Evolutionary conservation across 1,140 invertebrate species (phyloP), one percentile per base, ranked within the genome.

Genomic region (Penaeus vannamei): DNA sequence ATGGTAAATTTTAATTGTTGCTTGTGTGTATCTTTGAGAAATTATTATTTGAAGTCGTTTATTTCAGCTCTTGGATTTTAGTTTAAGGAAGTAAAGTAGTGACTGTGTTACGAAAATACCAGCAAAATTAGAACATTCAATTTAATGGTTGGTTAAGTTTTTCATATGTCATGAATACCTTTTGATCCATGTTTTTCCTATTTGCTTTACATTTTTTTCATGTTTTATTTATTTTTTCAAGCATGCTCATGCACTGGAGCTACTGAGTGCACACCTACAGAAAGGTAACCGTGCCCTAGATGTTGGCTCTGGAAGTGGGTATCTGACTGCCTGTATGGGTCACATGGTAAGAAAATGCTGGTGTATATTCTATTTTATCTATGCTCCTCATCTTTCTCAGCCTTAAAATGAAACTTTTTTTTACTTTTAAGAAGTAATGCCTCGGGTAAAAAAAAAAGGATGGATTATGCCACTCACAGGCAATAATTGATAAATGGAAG

Each of bases 261-360:
- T 96, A 79, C 94, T 99, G 87, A 95, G 96, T 92, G 96, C 97
- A 91, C 96, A 98, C 91, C 93, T 99, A 69, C 93, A 94, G 69
- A 95, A 95, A 92, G 97, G 98, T 76, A 95, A 95, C 61, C 95
- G 94, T 92, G 97, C 97, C 26, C 94, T 99, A 77, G 98, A 99
- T 94, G 97, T 99, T 87, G 98, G 98, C 19, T 99, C 97, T 91
- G 98, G 98, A 29, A 98, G 97, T 92, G 98, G 98, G 10, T 99
- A 99, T 93, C 94, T 99, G 22, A 99, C 98, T 60, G 96, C 97
- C n/a, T 99, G 98, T 92, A 98, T 99, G 96, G 96, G 96, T 59
- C 93, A 96, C 1, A 97, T 98, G 96, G 94, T 98, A 91, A 91
- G 89, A 23, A 36, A 14, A 69, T n/a, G n/a, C 29, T 4, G 36